These are phyloP conservation scores for Panorpa germanica DNA, from an alignment of 2,888 invertebrate genomes.

Conservation along the genomic window DNA sequence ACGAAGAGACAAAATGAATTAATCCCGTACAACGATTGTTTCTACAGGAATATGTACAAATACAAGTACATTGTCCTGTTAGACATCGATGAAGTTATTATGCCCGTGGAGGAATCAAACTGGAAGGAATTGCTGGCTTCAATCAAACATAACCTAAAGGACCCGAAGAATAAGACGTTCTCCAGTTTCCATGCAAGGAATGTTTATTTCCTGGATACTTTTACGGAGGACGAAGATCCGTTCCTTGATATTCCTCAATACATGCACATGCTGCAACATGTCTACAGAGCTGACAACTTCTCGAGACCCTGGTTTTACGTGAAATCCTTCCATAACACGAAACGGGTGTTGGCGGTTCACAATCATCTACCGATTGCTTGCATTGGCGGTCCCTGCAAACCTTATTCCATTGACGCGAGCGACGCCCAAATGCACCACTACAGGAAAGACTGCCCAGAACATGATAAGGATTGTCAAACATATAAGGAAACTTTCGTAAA, in stretches of 20 bases:
- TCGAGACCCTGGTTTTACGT: constrained; percentile 86
- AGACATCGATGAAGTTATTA: constrained; percentile 89
- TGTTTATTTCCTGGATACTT: constrained; percentile 81
- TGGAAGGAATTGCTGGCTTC: constrained; percentile 67
- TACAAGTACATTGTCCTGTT: constrained; percentile 77
- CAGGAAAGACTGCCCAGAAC: constrained; percentile 84
- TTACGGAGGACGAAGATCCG: constrained; percentile 61
- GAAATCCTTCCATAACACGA: constrained; percentile 87
- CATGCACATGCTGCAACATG: constrained; percentile 89
- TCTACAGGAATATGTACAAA: constrained; percentile 79
- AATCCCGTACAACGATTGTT: constrained; percentile 90
- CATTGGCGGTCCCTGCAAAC: constrained; percentile 65
- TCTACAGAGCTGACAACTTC: constrained; percentile 75
- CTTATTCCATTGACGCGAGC: constrained; percentile 61
- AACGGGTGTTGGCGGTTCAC: constrained; percentile 72
- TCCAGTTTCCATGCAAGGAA: constrained; percentile 73
- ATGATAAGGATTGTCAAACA: constrained; percentile 64
- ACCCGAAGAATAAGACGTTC: constrained; percentile 35
- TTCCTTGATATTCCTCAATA: constrained; percentile 66
- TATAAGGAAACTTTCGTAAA: constrained; percentile 64
- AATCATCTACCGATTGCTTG: constrained; percentile 87
- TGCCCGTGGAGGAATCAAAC: constrained; percentile 49
- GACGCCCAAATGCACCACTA: constrained; percentile 88
- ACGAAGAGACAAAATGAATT: constrained; percentile 90
- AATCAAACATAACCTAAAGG: constrained; percentile 45